A percentile compares a stretch with the other conserved stretches of the same genome.
Evolutionary conservation across 2,888 invertebrate species (phyloP).

Genomic region (Drosophila mimetica): DNA sequence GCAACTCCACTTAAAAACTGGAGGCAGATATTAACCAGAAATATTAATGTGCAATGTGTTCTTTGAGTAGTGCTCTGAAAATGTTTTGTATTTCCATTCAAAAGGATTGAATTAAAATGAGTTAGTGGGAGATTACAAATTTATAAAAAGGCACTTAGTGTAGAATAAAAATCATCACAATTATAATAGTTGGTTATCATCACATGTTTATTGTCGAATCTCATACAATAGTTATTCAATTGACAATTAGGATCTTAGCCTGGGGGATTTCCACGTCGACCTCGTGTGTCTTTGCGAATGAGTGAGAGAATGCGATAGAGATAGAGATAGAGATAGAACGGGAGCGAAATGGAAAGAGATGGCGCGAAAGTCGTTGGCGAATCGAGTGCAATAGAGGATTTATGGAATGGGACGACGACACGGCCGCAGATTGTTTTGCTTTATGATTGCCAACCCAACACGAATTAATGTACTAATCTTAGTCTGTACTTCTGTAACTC

Average conservation of each 20-base stretch:
- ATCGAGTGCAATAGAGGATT: conserved; percentile 63
- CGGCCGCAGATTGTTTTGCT: conserved; percentile 36
- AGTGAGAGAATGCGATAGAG: conserved; percentile 33
- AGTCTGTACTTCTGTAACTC: conserved; percentile 18
- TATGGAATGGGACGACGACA: conserved; percentile 5
- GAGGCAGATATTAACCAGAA: background rate
- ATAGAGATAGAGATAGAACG: conserved; percentile 7
- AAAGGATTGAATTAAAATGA: background rate
- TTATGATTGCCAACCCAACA: conserved; percentile 44
- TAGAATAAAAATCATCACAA: background rate
- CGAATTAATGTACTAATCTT: conserved; percentile 31
- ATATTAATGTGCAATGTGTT: background rate
- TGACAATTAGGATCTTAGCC: background rate
- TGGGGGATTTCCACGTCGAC: conserved; percentile 23
- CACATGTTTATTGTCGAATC: conserved; percentile 5
- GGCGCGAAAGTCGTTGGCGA: conserved; percentile 6
- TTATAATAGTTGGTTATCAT: background rate
- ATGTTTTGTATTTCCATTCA: background rate
- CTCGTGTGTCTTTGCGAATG: conserved; percentile 28
- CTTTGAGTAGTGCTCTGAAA: background rate
- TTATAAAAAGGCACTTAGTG: background rate
- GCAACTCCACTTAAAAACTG: background rate
- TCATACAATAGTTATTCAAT: background rate
- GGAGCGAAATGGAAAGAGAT: conserved; percentile 20
- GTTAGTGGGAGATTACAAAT: background rate